Base-by-base conservation (phyloP, 2,888 invertebrate species). In the Heliconius sara region DNA sequence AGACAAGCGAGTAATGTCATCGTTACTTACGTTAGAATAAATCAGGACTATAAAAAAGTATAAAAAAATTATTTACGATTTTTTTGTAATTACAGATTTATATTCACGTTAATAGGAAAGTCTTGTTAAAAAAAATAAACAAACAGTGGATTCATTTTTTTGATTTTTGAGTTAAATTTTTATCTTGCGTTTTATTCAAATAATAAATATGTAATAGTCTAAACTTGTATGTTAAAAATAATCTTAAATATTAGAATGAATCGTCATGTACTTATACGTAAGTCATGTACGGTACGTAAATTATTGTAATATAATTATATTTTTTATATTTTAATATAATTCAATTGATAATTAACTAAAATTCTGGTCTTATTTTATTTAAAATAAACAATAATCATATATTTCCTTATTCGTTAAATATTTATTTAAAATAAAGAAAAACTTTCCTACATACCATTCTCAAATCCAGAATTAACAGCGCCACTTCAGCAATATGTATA, bases 381-480 rank as follows among this genome's bases (percentile, higher is more conserved):
- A 27, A 9, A 52, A 43, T 7, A 52, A 57, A 72, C 16, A 71
- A 25, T 47, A 34, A 27, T 57, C 34, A 72, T 22, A n/a, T 1
- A 68, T 7, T 22, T n/a, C 12, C 6, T 68, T 39, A 67, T 39
- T 43, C 6, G 39, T 68, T 39, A 39, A n/a, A 22, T 22, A 57
- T 12, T 30, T 57, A 22, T 22, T 30, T 30, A 34, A 52, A 52
- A 30, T 19, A n/a, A 60, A 57, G 34, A 7, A 57, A 10, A 52
- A 34, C 60, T 13, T 73, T 34, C 6, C 6, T 73, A 73, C 73
- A 25, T 73, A 73, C 73, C 73, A 60, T 73, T 16, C 16, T 1
- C n/a, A 73, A 25, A 73, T 12, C 34, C 57, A 57, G 60, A 73
- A 25, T 70, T 43, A 70, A 47, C 25, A 39, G 73, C 73, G 60